Evolutionary conservation across 2,888 invertebrate species (phyloP), one percentile per base, ranked within the genome.

Genomic region (Dicyrtoma fusca): DNA sequence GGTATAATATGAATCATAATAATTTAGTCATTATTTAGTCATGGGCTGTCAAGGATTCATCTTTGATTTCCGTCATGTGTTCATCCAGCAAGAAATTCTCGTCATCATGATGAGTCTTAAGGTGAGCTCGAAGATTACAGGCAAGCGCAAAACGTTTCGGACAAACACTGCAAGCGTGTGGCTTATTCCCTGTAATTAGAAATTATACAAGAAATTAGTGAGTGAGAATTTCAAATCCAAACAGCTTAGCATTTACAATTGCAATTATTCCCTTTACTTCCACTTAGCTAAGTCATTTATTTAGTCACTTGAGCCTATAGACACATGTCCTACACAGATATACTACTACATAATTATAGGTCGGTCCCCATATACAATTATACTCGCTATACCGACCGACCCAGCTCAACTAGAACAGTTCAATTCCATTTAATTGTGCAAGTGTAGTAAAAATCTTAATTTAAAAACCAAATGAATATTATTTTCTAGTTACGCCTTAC

Each of bases 41-140:
- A 65, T 65, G 65, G 26, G 65, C 51, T 21, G 65, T 65, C 65
- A 65, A 51, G 51, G 65, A 65, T 51, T 70, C 70, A 26, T 70
- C 70, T 62, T 70, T 70, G 49, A 70, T 62, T 19, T 70, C 70
- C 17, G 70, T 70, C 70, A 70, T 63, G 21, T 70, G 70, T 51
- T 70, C 70, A 23, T 70, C 70, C 45, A 70, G 51, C 44, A 57
- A 34, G 25, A 59, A 70, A 25, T 70, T 70, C 47, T 78, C 78
- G 72, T 82, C 82, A 88, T 89, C 89, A 85, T 90, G 89, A 81
- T 90, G 90, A 1, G 90, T 90, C 83, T 90, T 90, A 86, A 89
- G 86, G 82, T 91, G 90, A 0, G 90, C 90, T 79, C 89, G 85
- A 76, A 91, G 84, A 82, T 91, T 91, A 83, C 90, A 90, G 62